Base-by-base conservation (phyloP, 2,888 invertebrate genomes). In the Archaeoteleia sp. region DNA sequence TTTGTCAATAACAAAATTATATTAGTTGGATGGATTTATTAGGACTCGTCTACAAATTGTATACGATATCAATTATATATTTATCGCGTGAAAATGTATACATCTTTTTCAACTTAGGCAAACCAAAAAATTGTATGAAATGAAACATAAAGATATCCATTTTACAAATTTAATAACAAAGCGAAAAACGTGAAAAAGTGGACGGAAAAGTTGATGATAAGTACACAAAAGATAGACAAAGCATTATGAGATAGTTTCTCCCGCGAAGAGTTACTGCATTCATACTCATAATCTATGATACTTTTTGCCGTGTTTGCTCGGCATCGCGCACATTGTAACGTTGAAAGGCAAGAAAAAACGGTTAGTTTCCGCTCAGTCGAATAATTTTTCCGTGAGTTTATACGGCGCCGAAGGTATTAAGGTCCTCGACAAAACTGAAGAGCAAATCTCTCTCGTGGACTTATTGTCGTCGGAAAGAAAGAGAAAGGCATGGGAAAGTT, bases 361-460 rank as follows among this genome's bases (percentile, higher is more conserved):
- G 54, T 8, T 48, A 43, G 60, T 57, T 70, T 65, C 63, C 40
- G 65, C 57, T 49, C 70, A 54, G 54, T 63, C 29, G 69, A 67
- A 74, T 76, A 71, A 76, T 76, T 74, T 73, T 71, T 75, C 68
- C 63, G 63, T 49, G 63, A 40, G 71, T 71, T 72, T 68, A 57
- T 63, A 49, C 65, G 53, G 54, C 40, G 43, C 61, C 55, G 39
- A 62, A 48, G 66, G 65, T 67, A 70, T 71, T 70, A 67, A 67
- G 60, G 62, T 42, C 40, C 53, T 45, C 54, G 67, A 69, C 67
- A 63, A 74, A 74, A 76, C 74, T 73, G 67, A 75, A 75, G 67
- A 71, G 72, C 69, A 72, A 74, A 77, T 75, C 74, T 74, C 71
- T 73, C 61, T 66, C 73, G 54, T 63, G 71, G 73, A 73, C 73